Evolutionary conservation across 1,140 invertebrate species (phyloP).

Genomic region (Mercenaria mercenaria): DNA sequence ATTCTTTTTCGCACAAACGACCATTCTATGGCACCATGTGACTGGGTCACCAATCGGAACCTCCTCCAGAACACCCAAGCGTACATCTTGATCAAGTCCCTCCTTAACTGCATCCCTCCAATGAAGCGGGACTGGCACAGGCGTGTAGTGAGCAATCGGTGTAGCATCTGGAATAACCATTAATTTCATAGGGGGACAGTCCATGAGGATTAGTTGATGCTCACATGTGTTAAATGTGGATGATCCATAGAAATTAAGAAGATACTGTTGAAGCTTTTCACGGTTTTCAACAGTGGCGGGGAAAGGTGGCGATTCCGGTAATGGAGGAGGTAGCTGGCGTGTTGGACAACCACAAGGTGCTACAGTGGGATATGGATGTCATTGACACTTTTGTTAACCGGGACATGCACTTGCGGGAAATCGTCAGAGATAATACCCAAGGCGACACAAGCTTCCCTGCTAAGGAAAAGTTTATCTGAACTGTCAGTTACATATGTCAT

Average conservation of each 20-base stretch:
- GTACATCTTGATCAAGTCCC: too few relatives aligned
- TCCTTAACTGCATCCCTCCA: conserved; percentile 70
- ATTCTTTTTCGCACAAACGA: conserved; percentile 71
- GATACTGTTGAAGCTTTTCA: too few relatives aligned
- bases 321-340: conserved; percentile 55
- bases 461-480: too few relatives aligned
- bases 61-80: conserved; percentile 70
- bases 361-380: neutral
- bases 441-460: conserved; percentile 29
- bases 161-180: conserved; percentile 49
- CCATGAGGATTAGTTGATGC: conserved; percentile 71
- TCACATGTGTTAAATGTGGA: conserved; percentile 74
- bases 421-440: conserved; percentile 32
- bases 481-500: too few relatives aligned
- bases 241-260: conserved; percentile 62
- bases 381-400: neutral
- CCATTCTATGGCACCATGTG: too few relatives aligned
- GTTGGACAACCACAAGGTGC: conserved; percentile 53
- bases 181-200: conserved; percentile 45
- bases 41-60: conserved; percentile 67
- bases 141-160: conserved; percentile 53
- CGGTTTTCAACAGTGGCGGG: conserved; percentile 45
- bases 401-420: neutral
- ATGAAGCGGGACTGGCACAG: conserved; percentile 66
- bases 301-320: conserved; percentile 47